A percentile compares a stretch with the other conserved stretches of the same genome.
Evolutionary conservation across 1,140 invertebrate genomes (phyloP).

Genomic region (Diachasma alloeum): DNA sequence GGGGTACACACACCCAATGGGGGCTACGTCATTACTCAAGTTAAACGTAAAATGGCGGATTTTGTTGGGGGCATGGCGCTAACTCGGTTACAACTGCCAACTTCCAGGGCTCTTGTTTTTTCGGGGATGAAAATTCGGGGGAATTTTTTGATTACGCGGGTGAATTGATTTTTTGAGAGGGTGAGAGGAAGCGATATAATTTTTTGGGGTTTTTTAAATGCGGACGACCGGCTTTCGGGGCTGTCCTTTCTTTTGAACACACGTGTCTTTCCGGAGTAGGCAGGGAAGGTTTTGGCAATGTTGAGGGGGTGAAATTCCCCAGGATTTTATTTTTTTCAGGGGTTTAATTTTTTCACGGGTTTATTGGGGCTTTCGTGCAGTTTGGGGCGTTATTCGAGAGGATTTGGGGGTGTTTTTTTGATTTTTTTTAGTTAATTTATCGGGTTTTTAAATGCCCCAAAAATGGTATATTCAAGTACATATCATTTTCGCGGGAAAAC

Average conservation of each 20-base stretch:
- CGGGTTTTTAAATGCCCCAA: too few species aligned
- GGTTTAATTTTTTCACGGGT: too few species aligned
- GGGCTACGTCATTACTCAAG: slow-evolving; percentile 5
- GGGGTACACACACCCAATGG: neutral
- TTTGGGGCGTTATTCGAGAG: too few species aligned
- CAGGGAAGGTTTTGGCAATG: neutral
- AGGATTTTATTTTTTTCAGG: too few species aligned
- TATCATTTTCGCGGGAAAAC: too few species aligned
- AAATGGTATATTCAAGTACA: too few species aligned
- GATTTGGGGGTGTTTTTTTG: too few species aligned
- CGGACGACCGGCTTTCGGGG: neutral
- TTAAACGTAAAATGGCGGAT: slow-evolving; percentile 1
- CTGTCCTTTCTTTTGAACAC: neutral
- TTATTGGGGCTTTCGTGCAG: too few species aligned
- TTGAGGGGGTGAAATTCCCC: neutral
- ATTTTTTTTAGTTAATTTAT: too few species aligned
- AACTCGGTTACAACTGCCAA: neutral
- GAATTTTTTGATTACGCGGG: neutral
- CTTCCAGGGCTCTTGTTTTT: neutral
- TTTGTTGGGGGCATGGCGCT: neutral
- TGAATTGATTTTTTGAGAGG: neutral
- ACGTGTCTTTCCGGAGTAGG: neutral
- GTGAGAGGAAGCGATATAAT: neutral
- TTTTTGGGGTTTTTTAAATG: neutral
- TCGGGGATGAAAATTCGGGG: too few species aligned